Conservation (phyloP, 1,140 invertebrate species). For the Melanaphis sacchari region DNA sequence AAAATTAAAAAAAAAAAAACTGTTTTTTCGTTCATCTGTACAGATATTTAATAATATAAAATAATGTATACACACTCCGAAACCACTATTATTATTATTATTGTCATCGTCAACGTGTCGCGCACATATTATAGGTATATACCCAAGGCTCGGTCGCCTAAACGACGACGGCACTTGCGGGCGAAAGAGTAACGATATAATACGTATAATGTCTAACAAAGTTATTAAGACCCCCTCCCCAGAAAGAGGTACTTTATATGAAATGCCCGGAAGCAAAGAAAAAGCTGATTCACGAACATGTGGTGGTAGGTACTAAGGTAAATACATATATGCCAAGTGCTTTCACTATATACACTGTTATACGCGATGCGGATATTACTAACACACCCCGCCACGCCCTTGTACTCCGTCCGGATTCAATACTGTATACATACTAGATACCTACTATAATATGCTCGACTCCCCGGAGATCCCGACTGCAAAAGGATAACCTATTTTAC, state of each 20-base stretch:
- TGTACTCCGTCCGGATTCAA: not conserved
- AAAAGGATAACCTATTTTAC: not conserved
- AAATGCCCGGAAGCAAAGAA: not conserved
- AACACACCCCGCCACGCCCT: not conserved
- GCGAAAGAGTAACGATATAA: not conserved
- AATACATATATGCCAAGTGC: not conserved
- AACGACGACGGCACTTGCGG: not conserved
- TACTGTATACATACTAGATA: not conserved
- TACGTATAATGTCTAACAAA: conserved; percentile 9
- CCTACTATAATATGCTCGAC: not conserved
- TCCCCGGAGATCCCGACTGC: not conserved
- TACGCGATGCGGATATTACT: not conserved
- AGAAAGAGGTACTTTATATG: not conserved
- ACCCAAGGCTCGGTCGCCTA: not conserved
- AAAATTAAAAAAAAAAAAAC: too few relatives aligned
- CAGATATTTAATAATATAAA: too few relatives aligned
- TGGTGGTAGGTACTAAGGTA: not conserved
- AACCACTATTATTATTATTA: not conserved
- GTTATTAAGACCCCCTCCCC: not conserved
- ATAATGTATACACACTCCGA: not conserved
- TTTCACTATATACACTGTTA: not conserved
- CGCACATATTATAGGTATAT: not conserved
- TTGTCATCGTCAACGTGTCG: not conserved
- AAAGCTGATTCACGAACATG: conserved; percentile 5
- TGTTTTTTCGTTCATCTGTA: too few relatives aligned